Base-by-base conservation (phyloP, 2,888 invertebrate species). In the Heliconius erato region DNA sequence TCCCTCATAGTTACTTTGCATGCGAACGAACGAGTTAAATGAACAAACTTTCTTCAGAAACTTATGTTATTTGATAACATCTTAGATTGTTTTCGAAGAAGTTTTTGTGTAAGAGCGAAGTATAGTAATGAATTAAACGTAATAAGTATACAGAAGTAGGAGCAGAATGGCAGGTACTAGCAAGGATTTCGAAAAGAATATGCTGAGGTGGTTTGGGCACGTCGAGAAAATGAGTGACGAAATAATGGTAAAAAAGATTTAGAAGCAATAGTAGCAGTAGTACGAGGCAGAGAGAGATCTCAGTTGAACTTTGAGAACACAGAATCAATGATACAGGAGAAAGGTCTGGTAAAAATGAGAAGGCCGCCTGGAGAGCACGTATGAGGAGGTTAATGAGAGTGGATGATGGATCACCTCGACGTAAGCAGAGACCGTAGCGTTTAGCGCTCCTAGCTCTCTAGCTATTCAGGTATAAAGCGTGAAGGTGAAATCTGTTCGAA, bases 11-110 rank as follows among this genome's bases (percentile, higher is more conserved):
- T 63, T 26, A 76, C 76, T 76, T 63, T 63, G 76, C 63, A 40
- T 76, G 14, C 35, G 19, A 63, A 63, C 59, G 63, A 63, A 76
- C 63, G 59, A 72, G 44, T 44, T 44, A 26, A 44, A 76, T 26
- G n/a, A 76, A 63, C 40, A 63, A 76, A 63, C 26, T 76, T 63
- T 54, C 74, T 74, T 63, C 59, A 35, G 49, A 28, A 83, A 71
- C 44, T 81, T 54, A 40, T 44, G 74, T 77, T 65, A 74, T 68
- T 32, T 54, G 28, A 74, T 78, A 74, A 67, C 44, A 49, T 26
- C 54, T 78, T 44, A 67, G 78, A 67, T 44, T 49, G 72, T 49
- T 44, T 71, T 14, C 16, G 40, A 71, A 49, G 72, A 72, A 26
- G 40, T 71, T 40, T 71, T 71, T 40, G 4, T 71, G 35, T 35